Base-by-base conservation (phyloP, 2,113 vertebrate species). In the Malurus elegans region DNA sequence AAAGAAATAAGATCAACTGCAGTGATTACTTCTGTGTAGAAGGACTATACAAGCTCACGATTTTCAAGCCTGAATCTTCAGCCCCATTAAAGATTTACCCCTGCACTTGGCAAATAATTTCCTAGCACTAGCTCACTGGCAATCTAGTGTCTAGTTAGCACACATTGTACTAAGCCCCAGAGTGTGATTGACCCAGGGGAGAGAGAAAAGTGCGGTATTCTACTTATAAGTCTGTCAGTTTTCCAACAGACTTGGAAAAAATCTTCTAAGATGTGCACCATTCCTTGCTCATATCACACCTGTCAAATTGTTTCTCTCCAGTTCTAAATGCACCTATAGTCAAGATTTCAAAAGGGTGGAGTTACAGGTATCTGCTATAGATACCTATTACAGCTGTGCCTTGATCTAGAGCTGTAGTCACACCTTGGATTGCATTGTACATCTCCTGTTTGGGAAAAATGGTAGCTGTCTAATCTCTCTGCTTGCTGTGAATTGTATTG, bases 61-160 rank as follows among this genome's bases (percentile, higher is more conserved):
- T 83, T 88, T 79, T 80, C 51, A 90, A 66, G 34, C 13, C 44
- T 1, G 7, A 58, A 66, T 86, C 86, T 90, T 93, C 61, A 84
- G 5, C 32, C 34, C n/a, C 2, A 5, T 66, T 83, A 36, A 83
- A 78, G 60, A 83, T 79, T 73, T 93, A 74, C 34, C 73, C 6
- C 32, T 53, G 12, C 1, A 4, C 8, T 44, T 74, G 47, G 44
- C 34, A 94, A 93, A 90, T 90, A 62, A 66, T 90, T 83, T 88
- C 32, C 64, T 58, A 58, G 28, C 34, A 51, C 32, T 54, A 50
- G 31, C 26, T 44, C 25, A 26, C 18, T 31, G 86, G 38, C 50
- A 76, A 32, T 47, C 42, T 32, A 29, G 15, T 1, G 0, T 73
- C 47, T 78, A 56, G 29, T 83, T 86, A 70, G 8, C 34, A 51